phyloP scores from a whole-genome alignment of 2,888 invertebrate species.

The Hemithea aestivaria region DNA sequence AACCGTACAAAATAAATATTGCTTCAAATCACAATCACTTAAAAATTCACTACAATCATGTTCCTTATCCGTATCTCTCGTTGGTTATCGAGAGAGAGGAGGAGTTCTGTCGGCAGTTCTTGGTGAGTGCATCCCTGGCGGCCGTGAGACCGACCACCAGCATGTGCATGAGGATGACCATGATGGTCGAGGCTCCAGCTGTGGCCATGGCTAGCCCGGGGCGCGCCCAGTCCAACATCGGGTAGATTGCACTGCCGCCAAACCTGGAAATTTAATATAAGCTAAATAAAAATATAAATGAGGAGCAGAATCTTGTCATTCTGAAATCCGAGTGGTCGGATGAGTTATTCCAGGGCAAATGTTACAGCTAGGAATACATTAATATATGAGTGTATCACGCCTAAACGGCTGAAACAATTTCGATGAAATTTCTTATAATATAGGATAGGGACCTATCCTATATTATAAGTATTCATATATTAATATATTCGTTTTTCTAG shows the following conservation, averaged over 20 bases:
- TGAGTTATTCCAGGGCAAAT: too few species aligned
- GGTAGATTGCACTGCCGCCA: conserved; percentile 84
- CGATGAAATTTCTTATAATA: too few species aligned
- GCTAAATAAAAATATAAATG: too few species aligned
- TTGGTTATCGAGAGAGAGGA: conserved; percentile 38
- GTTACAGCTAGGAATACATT: too few species aligned
- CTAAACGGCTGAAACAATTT: too few species aligned
- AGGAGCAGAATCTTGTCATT: too few species aligned
- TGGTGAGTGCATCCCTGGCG: conserved; percentile 57
- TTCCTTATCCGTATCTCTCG: conserved; percentile 24
- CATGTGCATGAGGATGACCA: conserved; percentile 80
- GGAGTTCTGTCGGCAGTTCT: conserved; percentile 30
- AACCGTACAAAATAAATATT: too few species aligned
- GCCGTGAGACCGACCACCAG: conserved; percentile 76
- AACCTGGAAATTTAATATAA: conserved; percentile 60
- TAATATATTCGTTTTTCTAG: too few species aligned
- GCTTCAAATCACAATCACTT: neutral
- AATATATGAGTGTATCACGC: too few species aligned
- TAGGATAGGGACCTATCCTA: too few species aligned
- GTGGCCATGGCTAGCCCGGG: conserved; percentile 80
- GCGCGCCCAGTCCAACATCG: conserved; percentile 86
- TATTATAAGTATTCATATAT: too few species aligned
- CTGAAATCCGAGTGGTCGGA: too few species aligned
- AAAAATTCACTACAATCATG: conserved; percentile 7
- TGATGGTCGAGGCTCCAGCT: conserved; percentile 77